Conservation (phyloP, 1,140 invertebrate species). For the Scaptomyza hsui region DNA sequence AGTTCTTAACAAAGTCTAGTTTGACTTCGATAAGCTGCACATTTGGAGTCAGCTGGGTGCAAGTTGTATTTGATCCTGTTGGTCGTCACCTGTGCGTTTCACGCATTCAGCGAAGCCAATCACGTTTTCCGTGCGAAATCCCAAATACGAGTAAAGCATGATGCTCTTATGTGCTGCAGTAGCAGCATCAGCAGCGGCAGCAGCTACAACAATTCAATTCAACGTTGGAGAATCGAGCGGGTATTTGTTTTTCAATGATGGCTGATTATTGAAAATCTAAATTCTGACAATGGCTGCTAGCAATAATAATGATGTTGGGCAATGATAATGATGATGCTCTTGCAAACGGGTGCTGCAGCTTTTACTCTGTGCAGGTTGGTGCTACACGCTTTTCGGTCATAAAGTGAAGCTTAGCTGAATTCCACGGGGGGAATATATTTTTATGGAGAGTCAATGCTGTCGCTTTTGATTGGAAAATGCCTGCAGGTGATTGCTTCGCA, state of each 20-base stretch:
- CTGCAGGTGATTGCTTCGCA: slow-evolving; percentile 73
- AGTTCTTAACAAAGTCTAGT: slow-evolving; percentile 9
- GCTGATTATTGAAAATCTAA: slow-evolving; percentile 82
- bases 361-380: slow-evolving; percentile 21
- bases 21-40: slow-evolving; percentile 36
- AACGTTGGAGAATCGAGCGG: slow-evolving; percentile 64
- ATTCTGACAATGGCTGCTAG: slow-evolving; percentile 51
- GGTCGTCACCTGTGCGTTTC: slow-evolving; percentile 38
- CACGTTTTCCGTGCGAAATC: slow-evolving; percentile 68
- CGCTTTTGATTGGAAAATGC: slow-evolving; percentile 74
- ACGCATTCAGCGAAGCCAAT: slow-evolving; percentile 72
- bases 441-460: slow-evolving; percentile 48
- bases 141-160: slow-evolving; percentile 37
- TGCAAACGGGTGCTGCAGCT: slow-evolving; percentile 11
- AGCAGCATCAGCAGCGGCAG: slow-evolving; percentile 25
- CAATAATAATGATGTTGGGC: slow-evolving; percentile 34
- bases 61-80: slow-evolving; percentile 6
- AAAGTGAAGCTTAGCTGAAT: slow-evolving; percentile 69
- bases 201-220: slow-evolving; percentile 61
- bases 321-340: slow-evolving; percentile 40
- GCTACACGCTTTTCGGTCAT: slow-evolving; percentile 56
- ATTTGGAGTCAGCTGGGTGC: slow-evolving; percentile 13
- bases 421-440: slow-evolving; percentile 41
- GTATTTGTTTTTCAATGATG: slow-evolving; percentile 82
- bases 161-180: slow-evolving; percentile 22